Base-by-base conservation (phyloP, 2,888 invertebrate species). In the Macaria liturata region DNA sequence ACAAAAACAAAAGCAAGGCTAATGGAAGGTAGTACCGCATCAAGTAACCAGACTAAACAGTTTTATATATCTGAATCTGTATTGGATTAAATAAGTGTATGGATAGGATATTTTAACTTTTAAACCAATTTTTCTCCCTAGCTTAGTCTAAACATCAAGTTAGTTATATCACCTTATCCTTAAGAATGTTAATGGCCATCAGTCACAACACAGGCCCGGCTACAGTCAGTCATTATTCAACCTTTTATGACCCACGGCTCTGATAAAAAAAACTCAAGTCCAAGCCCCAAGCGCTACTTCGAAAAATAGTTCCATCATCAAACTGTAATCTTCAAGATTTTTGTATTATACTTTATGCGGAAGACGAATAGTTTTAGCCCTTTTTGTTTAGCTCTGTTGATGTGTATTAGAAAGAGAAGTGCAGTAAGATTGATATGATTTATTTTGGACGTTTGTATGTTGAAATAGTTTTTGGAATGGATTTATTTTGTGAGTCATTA, bases 151-250 rank as follows among this genome's bases (percentile, higher is more conserved):
- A 42, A 42, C 42, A 8, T 42, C 9, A 8, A 9, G 32, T 32
- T 20, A 50, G 7, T 34, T 50, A 39, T 54, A 58, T 51, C 54
- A 55, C 46, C 46, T 42, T 46, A 50, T 54, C 48, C 54, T 20
- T 47, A 57, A 49, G 61, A 61, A 61, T 61, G 51, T 61, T 61
- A 51, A 57, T 57, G 48, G 49, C 47, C 61, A 62, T 62, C 58
- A 58, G 61, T 62, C 58, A 57, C 45, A 54, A 39, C 57, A 52
- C 52, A 55, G 52, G 52, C 42, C 39, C 46, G 44, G 46, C 43
- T 57, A 54, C 48, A 34, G 52, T 40, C n/a, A 43, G 45, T 50
- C 57, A 60, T 58, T 60, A 60, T 54, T 59, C 59, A 63, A 55
- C 44, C 54, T 60, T 57, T 56, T 55, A 58, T 53, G 46, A 57